Percentiles rank a stretch among this genome's conserved stretches.
Conservation (phyloP, 2,113 vertebrate genomes). For the Ramphastos sulfuratus region DNA sequence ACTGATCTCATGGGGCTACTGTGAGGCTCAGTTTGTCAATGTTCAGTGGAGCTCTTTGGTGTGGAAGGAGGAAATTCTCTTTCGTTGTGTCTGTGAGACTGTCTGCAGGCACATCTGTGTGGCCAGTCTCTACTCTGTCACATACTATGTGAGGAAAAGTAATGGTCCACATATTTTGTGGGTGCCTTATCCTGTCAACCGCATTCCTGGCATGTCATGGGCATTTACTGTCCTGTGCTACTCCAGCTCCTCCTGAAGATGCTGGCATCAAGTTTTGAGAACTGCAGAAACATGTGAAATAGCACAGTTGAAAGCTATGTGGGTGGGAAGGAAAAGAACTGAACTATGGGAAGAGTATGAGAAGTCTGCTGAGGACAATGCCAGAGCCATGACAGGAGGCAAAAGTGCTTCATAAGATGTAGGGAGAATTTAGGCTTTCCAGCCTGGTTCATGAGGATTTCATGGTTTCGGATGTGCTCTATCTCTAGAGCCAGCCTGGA, state of each 20-base stretch:
- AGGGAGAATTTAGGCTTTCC: neutral
- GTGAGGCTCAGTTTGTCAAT: neutral
- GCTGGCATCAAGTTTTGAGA: neutral
- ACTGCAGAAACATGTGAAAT: neutral
- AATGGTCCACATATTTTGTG: neutral
- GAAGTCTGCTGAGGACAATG: neutral
- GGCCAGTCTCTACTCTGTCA: neutral
- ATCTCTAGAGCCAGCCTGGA: neutral
- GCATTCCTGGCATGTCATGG: accelerated
- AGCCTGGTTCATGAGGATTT: neutral
- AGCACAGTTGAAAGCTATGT: accelerated
- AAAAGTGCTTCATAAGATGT: neutral
- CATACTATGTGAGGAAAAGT: neutral
- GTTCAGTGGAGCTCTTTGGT: neutral
- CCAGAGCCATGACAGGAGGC: neutral
- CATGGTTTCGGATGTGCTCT: neutral
- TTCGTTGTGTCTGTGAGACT: neutral
- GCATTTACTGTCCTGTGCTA: neutral
- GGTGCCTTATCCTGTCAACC: neutral
- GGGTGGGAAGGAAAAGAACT: neutral
- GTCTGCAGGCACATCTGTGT: neutral
- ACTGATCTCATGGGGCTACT: neutral
- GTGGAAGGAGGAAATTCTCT: neutral
- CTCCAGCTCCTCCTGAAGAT: neutral
- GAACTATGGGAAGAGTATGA: neutral